Evolutionary conservation across 2,888 invertebrate species (phyloP).

Genomic region (Acanthacorydalis orientalis): DNA sequence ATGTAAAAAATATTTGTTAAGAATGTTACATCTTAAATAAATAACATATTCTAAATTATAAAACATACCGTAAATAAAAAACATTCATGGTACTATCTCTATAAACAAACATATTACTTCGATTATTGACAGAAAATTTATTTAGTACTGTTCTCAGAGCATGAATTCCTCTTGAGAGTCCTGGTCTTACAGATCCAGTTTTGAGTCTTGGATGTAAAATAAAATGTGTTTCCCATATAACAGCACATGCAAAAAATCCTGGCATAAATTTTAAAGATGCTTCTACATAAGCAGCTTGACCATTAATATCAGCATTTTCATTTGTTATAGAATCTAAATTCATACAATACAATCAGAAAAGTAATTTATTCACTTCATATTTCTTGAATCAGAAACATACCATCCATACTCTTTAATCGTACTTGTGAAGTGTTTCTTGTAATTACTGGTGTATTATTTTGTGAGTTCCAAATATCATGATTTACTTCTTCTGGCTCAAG

Average conservation of each 20-base stretch:
- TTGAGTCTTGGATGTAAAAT: slow-evolving; percentile 52
- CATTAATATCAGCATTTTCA: slow-evolving; percentile 17
- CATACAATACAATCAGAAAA: background rate
- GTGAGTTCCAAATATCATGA: slow-evolving; percentile 17
- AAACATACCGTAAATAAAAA: slow-evolving; percentile 32
- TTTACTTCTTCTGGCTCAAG: slow-evolving; percentile 40
- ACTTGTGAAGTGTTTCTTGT: slow-evolving; percentile 19
- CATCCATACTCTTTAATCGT: slow-evolving; percentile 22
- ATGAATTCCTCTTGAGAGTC: slow-evolving; percentile 41
- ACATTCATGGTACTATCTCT: slow-evolving; percentile 43
- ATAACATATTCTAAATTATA: slow-evolving; percentile 1
- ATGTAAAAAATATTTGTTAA: slow-evolving; percentile 12
- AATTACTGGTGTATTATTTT: slow-evolving; percentile 14
- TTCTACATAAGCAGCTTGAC: slow-evolving; percentile 22
- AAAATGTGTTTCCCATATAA: slow-evolving; percentile 56
- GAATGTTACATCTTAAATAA: slow-evolving; percentile 8
- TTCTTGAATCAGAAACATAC: slow-evolving; percentile 12
- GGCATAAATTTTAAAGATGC: slow-evolving; percentile 32
- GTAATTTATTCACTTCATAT: background rate
- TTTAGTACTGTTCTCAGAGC: slow-evolving; percentile 47
- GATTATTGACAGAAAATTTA: slow-evolving; percentile 51
- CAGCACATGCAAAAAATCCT: slow-evolving; percentile 55
- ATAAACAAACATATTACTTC: slow-evolving; percentile 63
- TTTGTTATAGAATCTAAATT: background rate
- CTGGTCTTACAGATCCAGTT: slow-evolving; percentile 39